A percentile compares a stretch with the other conserved stretches of the same genome.
phyloP scores from a whole-genome alignment of 2,797 vertebrate species.

The Xyrichtys novacula region DNA sequence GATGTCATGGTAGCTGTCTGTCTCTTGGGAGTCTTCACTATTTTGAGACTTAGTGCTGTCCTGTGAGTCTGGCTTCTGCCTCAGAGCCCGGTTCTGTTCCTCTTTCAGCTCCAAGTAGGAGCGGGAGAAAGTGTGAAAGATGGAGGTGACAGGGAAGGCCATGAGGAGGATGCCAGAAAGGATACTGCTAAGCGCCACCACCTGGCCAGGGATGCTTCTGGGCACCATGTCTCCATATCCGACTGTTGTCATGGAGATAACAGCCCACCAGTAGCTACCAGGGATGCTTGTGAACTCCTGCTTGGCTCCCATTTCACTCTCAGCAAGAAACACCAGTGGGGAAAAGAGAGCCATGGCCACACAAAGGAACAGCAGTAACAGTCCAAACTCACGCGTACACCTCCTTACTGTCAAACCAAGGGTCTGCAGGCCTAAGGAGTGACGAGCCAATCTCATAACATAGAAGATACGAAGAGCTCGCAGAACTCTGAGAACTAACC shows the following conservation, averaged over 20 bases:
- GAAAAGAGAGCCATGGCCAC: constrained; percentile 97
- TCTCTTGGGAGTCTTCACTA: constrained; percentile 82
- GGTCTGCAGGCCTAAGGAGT: constrained; percentile 93
- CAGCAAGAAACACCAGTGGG: constrained; percentile 92
- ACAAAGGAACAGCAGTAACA: constrained; percentile 94
- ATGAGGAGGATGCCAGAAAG: constrained; percentile 97
- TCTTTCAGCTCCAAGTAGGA: constrained; percentile 95
- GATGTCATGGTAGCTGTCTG: constrained; percentile 68
- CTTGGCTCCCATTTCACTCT: constrained; percentile 95
- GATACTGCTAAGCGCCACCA: constrained; percentile 97
- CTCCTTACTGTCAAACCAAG: constrained; percentile 92
- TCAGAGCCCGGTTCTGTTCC: constrained; percentile 87
- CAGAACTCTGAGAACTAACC: constrained; percentile 92
- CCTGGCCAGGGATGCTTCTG: constrained; percentile 95
- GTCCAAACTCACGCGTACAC: constrained; percentile 93
- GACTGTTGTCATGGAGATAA: constrained; percentile 99
- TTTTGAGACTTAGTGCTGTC: constrained; percentile 85
- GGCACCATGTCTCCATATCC: constrained; percentile 99
- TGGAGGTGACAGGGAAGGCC: constrained; percentile 97
- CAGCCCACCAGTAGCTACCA: constrained; percentile 97
- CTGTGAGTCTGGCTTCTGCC: constrained; percentile 83
- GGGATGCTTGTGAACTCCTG: constrained; percentile 98
- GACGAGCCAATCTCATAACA: constrained; percentile 94
- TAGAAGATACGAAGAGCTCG: constrained; percentile 94
- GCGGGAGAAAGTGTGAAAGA: constrained; percentile 98